These are phyloP conservation scores for Ataeniobius toweri DNA, from an alignment of 2,797 vertebrate genomes.

Conservation along the genomic window DNA sequence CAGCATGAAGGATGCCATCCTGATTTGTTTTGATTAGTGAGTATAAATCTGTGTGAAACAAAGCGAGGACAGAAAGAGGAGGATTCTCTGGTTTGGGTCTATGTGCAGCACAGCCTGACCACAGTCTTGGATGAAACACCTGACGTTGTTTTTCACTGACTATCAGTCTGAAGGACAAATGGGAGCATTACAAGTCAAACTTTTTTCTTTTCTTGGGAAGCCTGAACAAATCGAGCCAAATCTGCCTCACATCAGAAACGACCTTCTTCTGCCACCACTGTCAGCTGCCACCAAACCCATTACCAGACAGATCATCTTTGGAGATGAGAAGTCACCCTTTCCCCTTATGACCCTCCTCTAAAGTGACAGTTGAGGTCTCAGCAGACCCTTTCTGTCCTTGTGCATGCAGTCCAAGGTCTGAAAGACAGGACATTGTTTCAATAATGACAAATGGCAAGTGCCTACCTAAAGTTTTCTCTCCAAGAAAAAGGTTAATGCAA, in stretches of 20 bases:
- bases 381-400: slow-evolving; percentile 51
- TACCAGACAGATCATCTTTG: slow-evolving; percentile 56
- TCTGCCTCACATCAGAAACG: slow-evolving; percentile 25
- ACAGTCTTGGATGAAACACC: slow-evolving; percentile 30
- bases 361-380: slow-evolving; percentile 39
- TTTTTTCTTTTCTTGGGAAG: slow-evolving; percentile 10
- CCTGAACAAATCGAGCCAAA: slow-evolving; percentile 31
- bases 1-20: slow-evolving; percentile 68
- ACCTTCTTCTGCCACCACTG: slow-evolving; percentile 42
- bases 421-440: slow-evolving; percentile 31
- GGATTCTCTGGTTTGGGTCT: slow-evolving; percentile 40
- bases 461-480: slow-evolving; percentile 14
- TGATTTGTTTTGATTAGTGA: slow-evolving; percentile 74
- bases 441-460: slow-evolving; percentile 19
- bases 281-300: slow-evolving; percentile 49
- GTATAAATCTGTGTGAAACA: slow-evolving; percentile 65
- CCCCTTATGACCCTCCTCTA: slow-evolving; percentile 26
- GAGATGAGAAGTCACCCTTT: slow-evolving; percentile 55
- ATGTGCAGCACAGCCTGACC: slow-evolving; percentile 37
- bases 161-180: slow-evolving; percentile 6
- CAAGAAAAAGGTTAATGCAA: slow-evolving; percentile 1
- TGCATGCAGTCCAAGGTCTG: slow-evolving; percentile 50
- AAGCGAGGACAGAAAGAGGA: slow-evolving; percentile 41
- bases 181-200: slow-evolving; percentile 11
- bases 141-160: slow-evolving; percentile 45